phyloP scores from a whole-genome alignment of 2,888 invertebrate species.

The Mythimna vitellina region DNA sequence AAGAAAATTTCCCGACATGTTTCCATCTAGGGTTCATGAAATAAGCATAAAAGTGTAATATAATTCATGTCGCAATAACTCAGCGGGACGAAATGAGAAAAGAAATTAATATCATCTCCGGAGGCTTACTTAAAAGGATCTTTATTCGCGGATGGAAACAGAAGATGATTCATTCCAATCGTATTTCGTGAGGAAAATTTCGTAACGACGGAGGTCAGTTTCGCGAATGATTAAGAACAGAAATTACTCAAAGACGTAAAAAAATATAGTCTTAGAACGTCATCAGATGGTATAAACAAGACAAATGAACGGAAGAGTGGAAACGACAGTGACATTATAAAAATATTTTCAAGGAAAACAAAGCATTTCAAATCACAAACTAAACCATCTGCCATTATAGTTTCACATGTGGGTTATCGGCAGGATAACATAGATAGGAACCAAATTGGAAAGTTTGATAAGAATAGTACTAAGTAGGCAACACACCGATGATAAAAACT shows the following conservation, averaged over 20 bases:
- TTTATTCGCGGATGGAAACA: constrained; percentile 21
- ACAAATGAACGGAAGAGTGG: constrained; percentile 11
- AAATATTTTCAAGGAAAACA: constrained; percentile 24
- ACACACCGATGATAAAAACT: constrained; percentile 12
- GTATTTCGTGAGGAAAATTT: constrained; percentile 26
- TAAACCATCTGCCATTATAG: neutral
- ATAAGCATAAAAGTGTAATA: constrained; percentile 30
- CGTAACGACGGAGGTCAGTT: constrained; percentile 7
- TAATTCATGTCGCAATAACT: constrained; percentile 37
- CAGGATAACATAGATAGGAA: constrained; percentile 39
- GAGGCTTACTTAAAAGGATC: constrained; percentile 25
- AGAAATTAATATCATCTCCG: constrained; percentile 26
- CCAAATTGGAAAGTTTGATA: constrained; percentile 34
- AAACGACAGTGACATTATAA: constrained; percentile 1
- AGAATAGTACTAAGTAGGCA: neutral
- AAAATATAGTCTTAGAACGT: neutral
- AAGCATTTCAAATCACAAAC: constrained; percentile 9
- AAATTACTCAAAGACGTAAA: constrained; percentile 33
- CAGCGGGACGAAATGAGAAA: constrained; percentile 35
- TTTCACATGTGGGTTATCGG: constrained; percentile 37
- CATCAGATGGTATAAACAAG: constrained; percentile 4
- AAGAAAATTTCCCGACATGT: constrained; percentile 7
- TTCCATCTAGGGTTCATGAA: constrained; percentile 10
- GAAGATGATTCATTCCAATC: constrained; percentile 35
- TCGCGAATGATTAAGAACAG: constrained; percentile 27